Percentiles rank a stretch among this genome's conserved stretches.
Evolutionary conservation across 2,797 vertebrate genomes (phyloP).

Genomic region (Lophotriccus pileatus): DNA sequence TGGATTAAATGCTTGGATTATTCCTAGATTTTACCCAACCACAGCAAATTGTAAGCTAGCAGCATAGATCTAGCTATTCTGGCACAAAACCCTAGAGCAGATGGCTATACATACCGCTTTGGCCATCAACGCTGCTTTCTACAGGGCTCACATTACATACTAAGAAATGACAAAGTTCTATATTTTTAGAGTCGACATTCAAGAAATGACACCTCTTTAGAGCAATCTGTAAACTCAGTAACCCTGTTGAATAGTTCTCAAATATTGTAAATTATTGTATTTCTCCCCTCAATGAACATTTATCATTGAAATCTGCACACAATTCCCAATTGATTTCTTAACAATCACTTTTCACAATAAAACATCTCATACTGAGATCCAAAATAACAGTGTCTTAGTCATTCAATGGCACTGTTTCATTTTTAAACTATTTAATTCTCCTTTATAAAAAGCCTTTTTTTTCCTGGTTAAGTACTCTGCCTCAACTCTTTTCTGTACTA

Average conservation of each 20-base stretch:
- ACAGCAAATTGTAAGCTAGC: background rate
- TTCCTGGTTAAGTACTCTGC: background rate
- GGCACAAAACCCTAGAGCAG: conserved; percentile 2
- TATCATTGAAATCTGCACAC: background rate
- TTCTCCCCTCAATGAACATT: conserved; percentile 17
- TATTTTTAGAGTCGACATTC: background rate
- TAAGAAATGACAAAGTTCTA: background rate
- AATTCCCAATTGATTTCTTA: conserved; percentile 39
- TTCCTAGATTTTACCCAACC: background rate
- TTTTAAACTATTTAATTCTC: conserved; percentile 20
- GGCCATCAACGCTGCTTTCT: background rate
- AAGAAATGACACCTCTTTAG: background rate
- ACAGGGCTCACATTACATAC: background rate
- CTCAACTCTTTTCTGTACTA: background rate
- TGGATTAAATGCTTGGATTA: background rate
- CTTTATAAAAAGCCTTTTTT: background rate
- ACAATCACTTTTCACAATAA: conserved; percentile 40
- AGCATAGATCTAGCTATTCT: background rate
- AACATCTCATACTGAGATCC: background rate
- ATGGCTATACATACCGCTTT: background rate
- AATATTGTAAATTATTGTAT: background rate
- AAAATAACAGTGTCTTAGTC: conserved; percentile 26
- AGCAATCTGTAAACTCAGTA: background rate
- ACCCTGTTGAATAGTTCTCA: background rate
- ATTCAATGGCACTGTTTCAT: conserved; percentile 12